A percentile compares a stretch with the other conserved stretches of the same genome.
These are phyloP conservation scores for Agrotis puta DNA, from an alignment of 2,888 invertebrate species.

Conservation along the genomic window DNA sequence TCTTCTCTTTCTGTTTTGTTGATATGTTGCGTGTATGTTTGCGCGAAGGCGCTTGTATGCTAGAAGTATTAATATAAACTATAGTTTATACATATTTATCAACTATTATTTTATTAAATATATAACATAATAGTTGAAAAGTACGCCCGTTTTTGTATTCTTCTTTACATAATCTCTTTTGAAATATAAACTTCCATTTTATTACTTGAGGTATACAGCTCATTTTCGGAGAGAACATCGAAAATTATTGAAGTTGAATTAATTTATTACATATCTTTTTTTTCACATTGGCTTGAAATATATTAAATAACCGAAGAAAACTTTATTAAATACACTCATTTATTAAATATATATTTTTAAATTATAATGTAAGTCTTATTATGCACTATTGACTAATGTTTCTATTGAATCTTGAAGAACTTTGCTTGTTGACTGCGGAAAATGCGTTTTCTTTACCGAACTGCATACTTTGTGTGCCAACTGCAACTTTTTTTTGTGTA, in stretches of 20 bases:
- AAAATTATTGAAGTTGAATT: slow-evolving; percentile 40
- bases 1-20: slow-evolving; percentile 32
- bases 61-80: slow-evolving; percentile 45
- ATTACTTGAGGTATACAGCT: slow-evolving; percentile 18
- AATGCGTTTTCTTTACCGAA: not conserved
- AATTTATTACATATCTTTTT: slow-evolving; percentile 44
- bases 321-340: slow-evolving; percentile 36
- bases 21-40: slow-evolving; percentile 24
- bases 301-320: slow-evolving; percentile 24
- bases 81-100: too few species aligned
- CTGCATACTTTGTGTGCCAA: slow-evolving; percentile 9
- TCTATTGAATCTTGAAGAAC: slow-evolving; percentile 33
- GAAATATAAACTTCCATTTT: slow-evolving; percentile 25
- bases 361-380: slow-evolving; percentile 54
- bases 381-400: slow-evolving; percentile 42
- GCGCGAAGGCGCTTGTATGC: slow-evolving; percentile 33
- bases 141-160: slow-evolving; percentile 40
- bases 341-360: slow-evolving; percentile 48
- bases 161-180: slow-evolving; percentile 17
- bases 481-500: not conserved
- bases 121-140: slow-evolving; percentile 2
- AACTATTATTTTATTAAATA: too few species aligned
- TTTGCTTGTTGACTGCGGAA: slow-evolving; percentile 23
- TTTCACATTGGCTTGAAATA: slow-evolving; percentile 43
- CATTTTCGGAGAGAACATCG: slow-evolving; percentile 18